Percentiles rank a stretch among this genome's conserved stretches.
These are phyloP conservation scores for Catocala fraxini DNA, from an alignment of 2,888 invertebrate genomes.

Conservation along the genomic window DNA sequence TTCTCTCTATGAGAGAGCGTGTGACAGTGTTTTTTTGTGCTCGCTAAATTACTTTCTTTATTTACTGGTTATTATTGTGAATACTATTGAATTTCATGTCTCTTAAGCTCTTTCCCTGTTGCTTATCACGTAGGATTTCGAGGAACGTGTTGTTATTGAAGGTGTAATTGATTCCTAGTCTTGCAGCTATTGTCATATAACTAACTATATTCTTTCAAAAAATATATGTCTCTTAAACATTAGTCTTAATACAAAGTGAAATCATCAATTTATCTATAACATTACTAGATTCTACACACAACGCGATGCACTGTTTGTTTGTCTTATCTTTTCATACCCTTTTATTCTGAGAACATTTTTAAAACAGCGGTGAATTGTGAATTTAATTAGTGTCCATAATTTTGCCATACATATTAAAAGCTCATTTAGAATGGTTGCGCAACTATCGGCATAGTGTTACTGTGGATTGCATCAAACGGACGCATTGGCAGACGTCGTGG, in stretches of 20 bases:
- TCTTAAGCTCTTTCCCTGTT: conserved; percentile 25
- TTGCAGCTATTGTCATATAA: no score
- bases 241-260: no score
- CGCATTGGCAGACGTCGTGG: conserved; percentile 72
- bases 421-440: conserved; percentile 41
- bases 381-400: conserved; percentile 6
- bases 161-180: no score
- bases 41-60: conserved; percentile 42
- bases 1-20: conserved; percentile 46
- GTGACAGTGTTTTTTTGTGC: conserved; percentile 41
- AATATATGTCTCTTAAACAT: no score
- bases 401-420: conserved; percentile 34
- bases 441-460: conserved; percentile 38
- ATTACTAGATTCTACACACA: not conserved
- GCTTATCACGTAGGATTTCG: conserved; percentile 11
- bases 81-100: conserved; percentile 20
- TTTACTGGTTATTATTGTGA: conserved; percentile 21
- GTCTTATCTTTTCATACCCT: not conserved
- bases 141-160: not conserved
- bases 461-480: conserved; percentile 59
- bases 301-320: no score
- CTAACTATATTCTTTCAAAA: no score
- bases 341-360: not conserved
- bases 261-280: no score
- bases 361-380: not conserved